phyloP scores from a whole-genome alignment of 1,140 invertebrate species.

The Drosophila obscura region DNA sequence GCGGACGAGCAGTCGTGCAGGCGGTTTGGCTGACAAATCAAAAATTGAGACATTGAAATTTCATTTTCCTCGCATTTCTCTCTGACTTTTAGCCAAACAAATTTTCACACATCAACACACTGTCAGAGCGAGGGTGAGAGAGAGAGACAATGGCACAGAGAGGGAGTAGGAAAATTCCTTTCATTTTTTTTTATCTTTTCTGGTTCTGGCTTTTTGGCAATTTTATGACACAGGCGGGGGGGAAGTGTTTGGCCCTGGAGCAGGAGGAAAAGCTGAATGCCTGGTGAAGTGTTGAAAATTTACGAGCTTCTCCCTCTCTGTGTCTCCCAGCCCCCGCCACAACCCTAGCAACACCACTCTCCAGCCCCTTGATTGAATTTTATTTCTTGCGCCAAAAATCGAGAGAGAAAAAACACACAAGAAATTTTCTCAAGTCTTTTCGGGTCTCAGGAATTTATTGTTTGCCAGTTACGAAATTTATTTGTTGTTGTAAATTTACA shows the following conservation, averaged over 20 bases:
- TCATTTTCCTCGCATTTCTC: slow-evolving; percentile 3
- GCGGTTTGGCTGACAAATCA: slow-evolving; percentile 28
- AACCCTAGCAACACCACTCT: slow-evolving; percentile 9
- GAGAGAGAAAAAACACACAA: slow-evolving; percentile 20
- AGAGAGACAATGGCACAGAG: not conserved
- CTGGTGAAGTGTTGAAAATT: slow-evolving; percentile 77
- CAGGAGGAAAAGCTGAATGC: slow-evolving; percentile 35
- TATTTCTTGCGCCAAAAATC: slow-evolving; percentile 44
- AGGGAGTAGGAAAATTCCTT: slow-evolving; percentile 35
- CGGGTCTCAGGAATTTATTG: slow-evolving; percentile 76
- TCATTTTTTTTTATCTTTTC: slow-evolving; percentile 45
- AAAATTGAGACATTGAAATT: slow-evolving; percentile 36
- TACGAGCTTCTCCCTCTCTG: slow-evolving; percentile 44
- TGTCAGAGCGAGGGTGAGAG: not conserved
- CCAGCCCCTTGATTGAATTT: slow-evolving; percentile 54
- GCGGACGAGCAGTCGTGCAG: too few species aligned
- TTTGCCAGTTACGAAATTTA: slow-evolving; percentile 80
- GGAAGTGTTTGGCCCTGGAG: not conserved
- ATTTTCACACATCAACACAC: slow-evolving; percentile 74
- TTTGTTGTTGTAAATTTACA: slow-evolving; percentile 80
- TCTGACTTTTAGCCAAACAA: slow-evolving; percentile 15
- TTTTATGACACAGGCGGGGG: slow-evolving; percentile 59
- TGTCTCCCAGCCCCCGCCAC: not conserved
- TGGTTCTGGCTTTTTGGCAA: slow-evolving; percentile 55
- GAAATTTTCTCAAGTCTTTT: slow-evolving; percentile 62